A percentile compares a stretch with the other conserved stretches of the same genome.
These are phyloP conservation scores for Sicus ferrugineus DNA, from an alignment of 2,888 invertebrate species.

Conservation along the genomic window DNA sequence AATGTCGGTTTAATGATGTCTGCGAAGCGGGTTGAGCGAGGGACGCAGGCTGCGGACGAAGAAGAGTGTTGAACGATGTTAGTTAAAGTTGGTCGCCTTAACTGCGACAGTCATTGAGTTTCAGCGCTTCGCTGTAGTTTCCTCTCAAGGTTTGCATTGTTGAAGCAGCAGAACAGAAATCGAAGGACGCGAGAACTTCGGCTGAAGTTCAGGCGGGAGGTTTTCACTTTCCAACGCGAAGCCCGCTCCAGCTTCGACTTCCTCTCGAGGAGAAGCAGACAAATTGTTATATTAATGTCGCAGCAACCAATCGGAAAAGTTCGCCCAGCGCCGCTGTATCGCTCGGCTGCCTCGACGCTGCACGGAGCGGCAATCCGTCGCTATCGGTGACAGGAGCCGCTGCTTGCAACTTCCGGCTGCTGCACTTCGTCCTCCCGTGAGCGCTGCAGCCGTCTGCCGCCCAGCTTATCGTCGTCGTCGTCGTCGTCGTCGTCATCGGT, in stretches of 20 bases:
- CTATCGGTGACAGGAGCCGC: neutral
- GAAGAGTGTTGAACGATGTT: too few relatives aligned
- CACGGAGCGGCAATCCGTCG: neutral
- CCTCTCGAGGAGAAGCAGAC: neutral
- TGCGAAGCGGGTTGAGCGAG: too few relatives aligned
- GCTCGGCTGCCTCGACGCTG: neutral
- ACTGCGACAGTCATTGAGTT: neutral
- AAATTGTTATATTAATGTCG: slow-evolving; percentile 3
- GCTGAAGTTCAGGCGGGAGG: neutral
- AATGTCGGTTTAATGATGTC: too few relatives aligned
- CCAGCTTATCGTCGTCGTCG: neutral
- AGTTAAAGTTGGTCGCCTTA: neutral
- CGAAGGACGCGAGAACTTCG: too few relatives aligned
- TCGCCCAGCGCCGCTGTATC: neutral
- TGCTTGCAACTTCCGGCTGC: too few relatives aligned
- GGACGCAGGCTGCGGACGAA: too few relatives aligned
- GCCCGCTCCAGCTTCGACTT: neutral
- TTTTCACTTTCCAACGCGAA: neutral
- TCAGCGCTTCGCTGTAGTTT: neutral
- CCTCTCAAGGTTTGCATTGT: too few relatives aligned
- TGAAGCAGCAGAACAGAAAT: too few relatives aligned
- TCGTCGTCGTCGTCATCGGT: neutral
- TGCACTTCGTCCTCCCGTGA: neutral
- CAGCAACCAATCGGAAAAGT: neutral
- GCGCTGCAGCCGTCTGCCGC: neutral